Conservation (phyloP, 1,140 invertebrate species). For the Stegodyphus dumicola region DNA sequence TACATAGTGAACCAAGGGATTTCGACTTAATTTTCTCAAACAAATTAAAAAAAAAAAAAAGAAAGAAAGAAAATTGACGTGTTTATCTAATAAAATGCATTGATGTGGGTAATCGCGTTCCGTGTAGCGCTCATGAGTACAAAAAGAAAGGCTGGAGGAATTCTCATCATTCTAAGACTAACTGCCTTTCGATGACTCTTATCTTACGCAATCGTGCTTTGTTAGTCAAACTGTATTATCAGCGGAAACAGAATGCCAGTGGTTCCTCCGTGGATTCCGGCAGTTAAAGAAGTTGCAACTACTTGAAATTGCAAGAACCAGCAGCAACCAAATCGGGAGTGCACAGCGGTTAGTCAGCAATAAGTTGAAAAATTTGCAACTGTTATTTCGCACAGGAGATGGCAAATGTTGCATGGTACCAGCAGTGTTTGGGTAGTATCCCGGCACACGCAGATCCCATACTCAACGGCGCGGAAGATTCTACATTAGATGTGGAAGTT, state of each 20-base stretch:
- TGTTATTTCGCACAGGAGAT: not conserved
- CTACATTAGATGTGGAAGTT: slow-evolving; percentile 20
- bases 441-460: not conserved
- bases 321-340: not conserved
- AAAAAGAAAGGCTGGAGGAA: slow-evolving; percentile 5
- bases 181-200: not conserved
- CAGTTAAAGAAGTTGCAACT: not conserved
- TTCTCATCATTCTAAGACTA: not conserved
- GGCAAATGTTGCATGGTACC: not conserved
- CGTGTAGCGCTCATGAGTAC: not conserved
- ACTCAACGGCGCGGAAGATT: slow-evolving; percentile 6
- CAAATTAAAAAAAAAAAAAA: too few relatives aligned
- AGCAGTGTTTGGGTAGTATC: not conserved
- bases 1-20: not conserved
- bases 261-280: not conserved
- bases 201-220: not conserved
- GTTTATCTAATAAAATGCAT: not conserved
- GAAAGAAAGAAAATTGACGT: not conserved
- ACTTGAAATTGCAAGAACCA: not conserved
- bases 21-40: not conserved
- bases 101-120: not conserved
- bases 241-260: not conserved
- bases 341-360: not conserved
- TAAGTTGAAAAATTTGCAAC: not conserved
- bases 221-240: slow-evolving; percentile 17